phyloP scores from a whole-genome alignment of 1,140 invertebrate genomes.

The Lordiphosa clarofinis region DNA sequence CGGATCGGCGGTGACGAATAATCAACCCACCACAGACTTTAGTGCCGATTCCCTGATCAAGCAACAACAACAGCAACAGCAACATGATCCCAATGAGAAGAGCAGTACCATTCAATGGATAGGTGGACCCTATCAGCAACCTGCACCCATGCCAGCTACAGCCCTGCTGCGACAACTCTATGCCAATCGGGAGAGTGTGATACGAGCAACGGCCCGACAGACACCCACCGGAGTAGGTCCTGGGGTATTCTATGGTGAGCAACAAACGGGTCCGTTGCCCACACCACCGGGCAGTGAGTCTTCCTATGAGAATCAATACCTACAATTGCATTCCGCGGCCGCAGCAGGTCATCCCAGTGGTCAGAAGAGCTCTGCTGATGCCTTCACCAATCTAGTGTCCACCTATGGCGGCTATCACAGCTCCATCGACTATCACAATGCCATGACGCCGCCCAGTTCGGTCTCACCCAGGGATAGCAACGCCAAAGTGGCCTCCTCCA shows the following conservation, averaged over 20 bases:
- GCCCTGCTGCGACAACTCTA: conserved; percentile 93
- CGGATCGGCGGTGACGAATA: conserved; percentile 38
- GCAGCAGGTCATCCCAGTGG: conserved; percentile 47
- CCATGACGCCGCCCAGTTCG: conserved; percentile 96
- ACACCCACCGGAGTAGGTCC: conserved; percentile 74
- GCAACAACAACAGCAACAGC: conserved; percentile 85
- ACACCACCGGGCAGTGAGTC: conserved; percentile 93
- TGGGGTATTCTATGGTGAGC: conserved; percentile 80
- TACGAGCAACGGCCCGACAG: conserved; percentile 84
- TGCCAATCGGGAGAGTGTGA: conserved; percentile 95
- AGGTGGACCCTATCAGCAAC: conserved; percentile 88
- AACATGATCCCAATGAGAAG: conserved; percentile 68
- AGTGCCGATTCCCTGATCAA: conserved; percentile 90
- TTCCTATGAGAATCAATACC: conserved; percentile 87
- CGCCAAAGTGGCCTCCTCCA: conserved; percentile 84
- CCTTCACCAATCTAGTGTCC: conserved; percentile 83
- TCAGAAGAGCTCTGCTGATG: conserved; percentile 80
- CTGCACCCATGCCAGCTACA: conserved; percentile 87
- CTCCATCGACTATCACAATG: conserved; percentile 90
- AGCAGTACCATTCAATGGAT: conserved; percentile 96
- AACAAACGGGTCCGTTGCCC: conserved; percentile 87
- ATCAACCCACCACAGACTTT: conserved; percentile 85
- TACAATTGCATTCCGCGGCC: conserved; percentile 82
- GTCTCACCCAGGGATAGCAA: conserved; percentile 91
- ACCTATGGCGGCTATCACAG: conserved; percentile 84